phyloP scores from a whole-genome alignment of 2,888 invertebrate genomes.

The Melinopterus prodromus region DNA sequence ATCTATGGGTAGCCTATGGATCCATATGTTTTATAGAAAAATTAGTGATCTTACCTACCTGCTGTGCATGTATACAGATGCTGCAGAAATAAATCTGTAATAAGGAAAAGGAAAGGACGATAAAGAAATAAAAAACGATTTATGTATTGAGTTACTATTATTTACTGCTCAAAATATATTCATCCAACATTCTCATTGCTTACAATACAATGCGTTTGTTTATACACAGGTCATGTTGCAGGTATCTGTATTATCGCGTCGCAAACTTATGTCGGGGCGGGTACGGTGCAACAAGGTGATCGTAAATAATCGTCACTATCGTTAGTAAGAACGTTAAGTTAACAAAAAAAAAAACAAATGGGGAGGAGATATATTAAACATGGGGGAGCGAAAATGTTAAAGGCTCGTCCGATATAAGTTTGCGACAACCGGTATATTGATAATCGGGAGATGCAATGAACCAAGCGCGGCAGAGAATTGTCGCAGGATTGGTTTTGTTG shows the following conservation, averaged over 20 bases:
- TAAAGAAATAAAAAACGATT: constrained; percentile 41
- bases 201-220: constrained; percentile 56
- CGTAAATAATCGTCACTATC: not conserved
- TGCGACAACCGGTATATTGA: constrained; percentile 32
- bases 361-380: not conserved
- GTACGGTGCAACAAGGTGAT: not conserved
- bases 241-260: constrained; percentile 46
- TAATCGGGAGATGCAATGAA: constrained; percentile 33
- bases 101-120: constrained; percentile 6
- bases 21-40: too few species aligned
- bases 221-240: constrained; percentile 60
- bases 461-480: constrained; percentile 23
- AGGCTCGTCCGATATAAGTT: constrained; percentile 28
- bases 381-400: not conserved
- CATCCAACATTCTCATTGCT: constrained; percentile 61
- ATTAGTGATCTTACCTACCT: too few species aligned
- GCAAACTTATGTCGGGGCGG: constrained; percentile 27
- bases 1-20: too few species aligned
- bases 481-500: not conserved
- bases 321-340: not conserved
- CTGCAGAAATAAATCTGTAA: not conserved
- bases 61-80: too few species aligned
- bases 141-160: constrained; percentile 56
- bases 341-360: not conserved
- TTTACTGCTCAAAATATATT: constrained; percentile 64